Evolutionary conservation across 2,113 vertebrate genomes (phyloP), one percentile per base, ranked within the genome.

Genomic region (Anarhynchus alexandrinus): DNA sequence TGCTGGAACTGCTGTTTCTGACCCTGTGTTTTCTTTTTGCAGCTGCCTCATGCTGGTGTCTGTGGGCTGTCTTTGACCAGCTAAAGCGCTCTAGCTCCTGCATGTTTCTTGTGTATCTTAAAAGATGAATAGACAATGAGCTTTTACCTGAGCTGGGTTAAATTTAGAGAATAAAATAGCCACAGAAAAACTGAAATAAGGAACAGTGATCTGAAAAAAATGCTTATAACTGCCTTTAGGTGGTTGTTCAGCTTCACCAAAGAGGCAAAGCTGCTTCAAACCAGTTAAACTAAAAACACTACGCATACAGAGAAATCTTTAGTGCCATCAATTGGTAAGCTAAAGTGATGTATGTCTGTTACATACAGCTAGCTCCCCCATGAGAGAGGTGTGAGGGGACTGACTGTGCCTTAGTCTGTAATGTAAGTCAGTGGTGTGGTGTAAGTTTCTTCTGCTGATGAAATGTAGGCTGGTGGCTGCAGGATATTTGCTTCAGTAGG

Each of bases 331-430:
- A 0, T 32, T 38, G 49, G 47, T 51, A 27, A 59, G 6, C 66
- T 11, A 1, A 40, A 36, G 22, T 11, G 15, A 23, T 21, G 17
- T 11, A 2, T 2, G 8, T 36, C 12, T 59, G 19, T 22, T 57
- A 9, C 0, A 2, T 38, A 30, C 17, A 4, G 7, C 15, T 5
- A 3, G 10, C 55, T 66, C 8, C 69, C 8, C 38, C 32, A 1
- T 3, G 15, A 43, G 71, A 34, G 30, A 6, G 55, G 3, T 38
- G 40, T 1, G 4, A 36, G 57, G 61, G 47, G 9, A 1, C 74
- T 49, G 62, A 4, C n/a, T 29, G 42, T 70, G 59, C n/a, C 32
- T 7, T 11, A 12, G 11, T 4, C 34, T 73, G 51, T 82, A 74
- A 52, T 5, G 3, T 11, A 64, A 20, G 66, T 40, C 82, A 21